Conservation (phyloP, 1,140 invertebrate genomes). For the Heliothis virescens region DNA sequence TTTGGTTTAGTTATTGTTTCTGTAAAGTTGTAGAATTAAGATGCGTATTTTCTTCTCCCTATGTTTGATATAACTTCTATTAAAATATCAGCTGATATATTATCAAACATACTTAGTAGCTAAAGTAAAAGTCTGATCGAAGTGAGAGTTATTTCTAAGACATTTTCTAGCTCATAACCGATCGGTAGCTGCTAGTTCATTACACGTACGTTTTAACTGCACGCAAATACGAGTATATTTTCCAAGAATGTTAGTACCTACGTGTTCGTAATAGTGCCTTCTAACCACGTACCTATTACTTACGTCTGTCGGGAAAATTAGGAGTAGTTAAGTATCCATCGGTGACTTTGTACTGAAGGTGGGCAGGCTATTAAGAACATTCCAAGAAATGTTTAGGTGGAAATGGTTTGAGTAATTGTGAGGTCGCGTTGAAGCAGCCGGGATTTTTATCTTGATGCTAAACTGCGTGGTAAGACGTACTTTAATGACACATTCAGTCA, state of each 20-base stretch:
- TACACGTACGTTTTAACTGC: conserved; percentile 20
- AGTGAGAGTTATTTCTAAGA: conserved; percentile 22
- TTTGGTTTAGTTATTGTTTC: neutral
- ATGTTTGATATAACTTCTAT: too few species aligned
- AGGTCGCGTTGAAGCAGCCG: neutral
- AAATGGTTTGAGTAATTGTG: neutral
- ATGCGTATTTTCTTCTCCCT: neutral
- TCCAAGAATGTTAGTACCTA: conserved; percentile 3
- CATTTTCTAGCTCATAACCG: conserved; percentile 24
- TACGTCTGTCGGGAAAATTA: conserved; percentile 2
- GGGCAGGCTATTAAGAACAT: neutral
- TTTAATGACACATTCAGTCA: neutral
- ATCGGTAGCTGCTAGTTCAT: conserved; percentile 10
- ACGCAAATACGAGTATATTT: conserved; percentile 27
- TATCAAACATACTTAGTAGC: too few species aligned
- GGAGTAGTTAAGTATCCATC: conserved; percentile 1
- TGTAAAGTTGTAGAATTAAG: neutral
- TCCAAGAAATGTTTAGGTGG: neutral
- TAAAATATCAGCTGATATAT: too few species aligned
- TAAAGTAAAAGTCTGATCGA: neutral
- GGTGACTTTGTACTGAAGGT: neutral
- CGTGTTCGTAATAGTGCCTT: conserved; percentile 6
- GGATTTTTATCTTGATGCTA: neutral
- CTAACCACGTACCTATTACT: neutral
- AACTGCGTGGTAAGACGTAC: neutral